Conservation (phyloP, 1,140 invertebrate species). For the Acromyrmex heyeri region DNA sequence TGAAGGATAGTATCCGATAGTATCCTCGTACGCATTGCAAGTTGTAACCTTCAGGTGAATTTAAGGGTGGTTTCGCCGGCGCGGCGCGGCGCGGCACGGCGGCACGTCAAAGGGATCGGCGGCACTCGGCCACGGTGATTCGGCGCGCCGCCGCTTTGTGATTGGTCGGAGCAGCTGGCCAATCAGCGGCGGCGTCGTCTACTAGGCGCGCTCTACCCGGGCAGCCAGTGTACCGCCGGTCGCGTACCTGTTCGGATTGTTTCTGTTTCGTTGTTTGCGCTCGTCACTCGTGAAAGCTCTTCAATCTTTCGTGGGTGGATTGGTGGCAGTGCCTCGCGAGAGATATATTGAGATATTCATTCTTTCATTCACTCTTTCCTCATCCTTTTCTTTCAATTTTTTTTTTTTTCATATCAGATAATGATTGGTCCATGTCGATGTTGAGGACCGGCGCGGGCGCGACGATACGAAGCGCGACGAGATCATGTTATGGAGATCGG, state of each 20-base stretch:
- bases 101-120: not conserved
- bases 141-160: constrained; percentile 7
- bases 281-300: not conserved
- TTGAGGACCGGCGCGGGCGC: constrained; percentile 11
- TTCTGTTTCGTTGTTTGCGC: not conserved
- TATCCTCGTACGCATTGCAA: not conserved
- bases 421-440: constrained; percentile 16
- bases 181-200: constrained; percentile 5
- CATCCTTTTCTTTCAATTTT: not conserved
- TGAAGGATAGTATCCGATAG: not conserved
- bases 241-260: constrained; percentile 62
- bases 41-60: not conserved
- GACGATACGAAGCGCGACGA: constrained; percentile 38
- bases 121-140: not conserved
- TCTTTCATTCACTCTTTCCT: not conserved
- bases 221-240: constrained; percentile 74
- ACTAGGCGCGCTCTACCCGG: constrained; percentile 63
- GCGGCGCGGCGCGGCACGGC: not conserved
- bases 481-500: constrained; percentile 54
- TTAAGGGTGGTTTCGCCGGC: constrained; percentile 8
- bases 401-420: not conserved
- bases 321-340: constrained; percentile 33
- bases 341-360: not conserved
- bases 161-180: not conserved
- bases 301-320: not conserved